Conservation (phyloP, 92 coral and sea anemone genomes). For the Siderastrea siderea region DNA sequence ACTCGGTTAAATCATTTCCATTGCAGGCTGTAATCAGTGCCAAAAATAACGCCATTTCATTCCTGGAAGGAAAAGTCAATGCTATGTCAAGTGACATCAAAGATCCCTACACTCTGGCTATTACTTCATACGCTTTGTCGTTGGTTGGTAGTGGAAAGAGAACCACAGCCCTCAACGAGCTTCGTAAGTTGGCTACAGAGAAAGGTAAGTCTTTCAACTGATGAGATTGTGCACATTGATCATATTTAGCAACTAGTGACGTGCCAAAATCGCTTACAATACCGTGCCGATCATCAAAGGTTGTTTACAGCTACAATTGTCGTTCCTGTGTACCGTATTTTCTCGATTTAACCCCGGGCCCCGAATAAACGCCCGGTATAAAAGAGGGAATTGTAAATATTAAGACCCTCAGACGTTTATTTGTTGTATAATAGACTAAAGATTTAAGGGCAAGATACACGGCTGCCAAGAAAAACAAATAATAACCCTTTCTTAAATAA, state of each 20-base stretch:
- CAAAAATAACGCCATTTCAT: slow-evolving; percentile 61
- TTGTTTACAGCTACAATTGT: too few species aligned
- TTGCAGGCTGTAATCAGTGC: slow-evolving; percentile 56
- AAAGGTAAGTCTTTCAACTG: slow-evolving; percentile 64
- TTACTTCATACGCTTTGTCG: slow-evolving; percentile 80
- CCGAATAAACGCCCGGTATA: too few species aligned
- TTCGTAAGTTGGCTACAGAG: slow-evolving; percentile 70
- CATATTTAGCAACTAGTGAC: too few species aligned
- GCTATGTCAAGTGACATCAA: slow-evolving; percentile 39
- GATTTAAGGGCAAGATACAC: too few species aligned
- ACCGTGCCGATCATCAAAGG: neutral
- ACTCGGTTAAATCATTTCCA: neutral
- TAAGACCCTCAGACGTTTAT: too few species aligned
- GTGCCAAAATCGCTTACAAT: neutral
- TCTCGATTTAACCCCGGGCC: too few species aligned
- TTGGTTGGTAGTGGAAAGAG: slow-evolving; percentile 61
- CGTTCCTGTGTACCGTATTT: too few species aligned
- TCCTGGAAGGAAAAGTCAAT: slow-evolving; percentile 46
- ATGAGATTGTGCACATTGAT: neutral
- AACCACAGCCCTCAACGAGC: slow-evolving; percentile 61
- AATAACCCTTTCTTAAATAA: too few species aligned
- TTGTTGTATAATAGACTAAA: too few species aligned
- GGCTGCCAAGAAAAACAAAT: too few species aligned
- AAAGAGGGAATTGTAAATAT: too few species aligned
- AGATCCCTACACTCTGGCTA: slow-evolving; percentile 88